Evolutionary conservation across 2,797 vertebrate species (phyloP).

Genomic region (Caiman crocodilus): DNA sequence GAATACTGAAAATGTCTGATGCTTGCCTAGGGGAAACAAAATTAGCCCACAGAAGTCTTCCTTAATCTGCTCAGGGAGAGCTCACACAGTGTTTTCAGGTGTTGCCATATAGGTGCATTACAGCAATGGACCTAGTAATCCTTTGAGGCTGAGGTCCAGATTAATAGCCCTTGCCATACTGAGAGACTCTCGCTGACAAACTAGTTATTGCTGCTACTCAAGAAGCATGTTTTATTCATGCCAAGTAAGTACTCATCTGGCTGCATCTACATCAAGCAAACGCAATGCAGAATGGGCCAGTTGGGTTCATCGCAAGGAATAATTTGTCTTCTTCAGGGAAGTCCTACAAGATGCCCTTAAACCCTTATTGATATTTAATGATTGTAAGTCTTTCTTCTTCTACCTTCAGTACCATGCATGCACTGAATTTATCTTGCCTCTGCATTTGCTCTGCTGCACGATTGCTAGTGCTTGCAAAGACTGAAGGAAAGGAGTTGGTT

Average conservation of each 20-base stretch:
- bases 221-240: slow-evolving; percentile 60
- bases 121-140: rapidly evolving
- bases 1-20: not conserved
- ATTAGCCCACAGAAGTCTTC: rapidly evolving
- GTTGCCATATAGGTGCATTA: not conserved
- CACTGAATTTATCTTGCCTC: not conserved
- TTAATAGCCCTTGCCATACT: not conserved
- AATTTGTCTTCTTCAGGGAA: not conserved
- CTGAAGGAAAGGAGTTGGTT: slow-evolving; percentile 41
- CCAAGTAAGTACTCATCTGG: not conserved
- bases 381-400: not conserved
- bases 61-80: not conserved
- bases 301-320: slow-evolving; percentile 43
- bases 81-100: no score
- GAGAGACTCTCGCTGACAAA: slow-evolving; percentile 12
- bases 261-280: not conserved
- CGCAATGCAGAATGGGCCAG: not conserved
- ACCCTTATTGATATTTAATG: not conserved
- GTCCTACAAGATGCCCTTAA: not conserved
- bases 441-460: not conserved
- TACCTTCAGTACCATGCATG: not conserved
- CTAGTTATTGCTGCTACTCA: not conserved
- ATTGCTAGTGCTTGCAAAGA: not conserved
- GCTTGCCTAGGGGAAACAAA: not conserved
- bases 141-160: not conserved